These are phyloP conservation scores for Patiria pectinifera DNA, from an alignment of 53 echinoderm and acorn worm genomes.

Conservation along the genomic window DNA sequence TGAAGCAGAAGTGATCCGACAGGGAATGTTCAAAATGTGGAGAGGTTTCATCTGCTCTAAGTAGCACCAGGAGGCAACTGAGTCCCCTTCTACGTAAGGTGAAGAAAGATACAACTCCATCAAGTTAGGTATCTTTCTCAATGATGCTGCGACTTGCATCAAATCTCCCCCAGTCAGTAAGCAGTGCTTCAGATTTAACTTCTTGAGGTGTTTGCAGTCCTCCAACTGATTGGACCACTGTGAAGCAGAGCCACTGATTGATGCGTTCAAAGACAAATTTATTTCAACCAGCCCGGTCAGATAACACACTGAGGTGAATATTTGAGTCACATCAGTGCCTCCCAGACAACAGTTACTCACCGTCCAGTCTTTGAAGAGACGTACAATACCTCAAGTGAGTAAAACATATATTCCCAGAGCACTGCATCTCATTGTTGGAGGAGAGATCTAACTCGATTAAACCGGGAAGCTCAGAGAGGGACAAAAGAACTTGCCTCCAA, in stretches of 20 bases:
- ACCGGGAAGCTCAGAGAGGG: neutral
- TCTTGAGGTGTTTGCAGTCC: neutral
- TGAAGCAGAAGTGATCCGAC: no score
- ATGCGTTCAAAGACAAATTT: neutral
- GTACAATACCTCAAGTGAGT: neutral
- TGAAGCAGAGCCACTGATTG: neutral
- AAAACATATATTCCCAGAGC: constrained; percentile 4
- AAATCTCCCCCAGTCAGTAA: neutral
- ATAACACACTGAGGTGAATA: neutral
- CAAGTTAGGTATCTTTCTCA: neutral
- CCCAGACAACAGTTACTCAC: neutral
- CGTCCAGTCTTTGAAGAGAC: neutral
- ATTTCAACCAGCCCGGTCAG: neutral
- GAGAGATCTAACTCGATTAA: constrained; percentile 20
- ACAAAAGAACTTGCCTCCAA: no score
- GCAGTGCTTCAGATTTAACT: neutral
- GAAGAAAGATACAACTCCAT: neutral
- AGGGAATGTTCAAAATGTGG: no score
- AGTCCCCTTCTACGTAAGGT: no score
- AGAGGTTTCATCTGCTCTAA: no score
- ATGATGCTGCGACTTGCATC: neutral
- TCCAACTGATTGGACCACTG: neutral
- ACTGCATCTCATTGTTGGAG: neutral
- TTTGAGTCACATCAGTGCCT: neutral
- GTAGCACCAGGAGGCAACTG: no score